Evolutionary conservation across 2,888 invertebrate genomes (phyloP).

Genomic region (Metopia argyrocephala): DNA sequence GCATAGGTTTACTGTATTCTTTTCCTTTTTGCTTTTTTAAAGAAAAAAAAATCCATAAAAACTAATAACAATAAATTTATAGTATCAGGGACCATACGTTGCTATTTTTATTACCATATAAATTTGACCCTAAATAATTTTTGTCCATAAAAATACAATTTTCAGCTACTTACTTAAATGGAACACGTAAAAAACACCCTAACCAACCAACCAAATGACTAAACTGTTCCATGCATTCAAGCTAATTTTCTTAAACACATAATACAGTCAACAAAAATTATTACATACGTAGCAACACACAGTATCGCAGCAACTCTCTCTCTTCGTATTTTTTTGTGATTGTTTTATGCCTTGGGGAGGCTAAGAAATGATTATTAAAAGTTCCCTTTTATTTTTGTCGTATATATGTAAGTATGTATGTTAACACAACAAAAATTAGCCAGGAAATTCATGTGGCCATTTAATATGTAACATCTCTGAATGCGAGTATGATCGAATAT

Average conservation of each 20-base stretch:
- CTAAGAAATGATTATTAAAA: conserved; percentile 58
- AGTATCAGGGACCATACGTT: conserved; percentile 51
- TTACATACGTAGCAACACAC: background rate
- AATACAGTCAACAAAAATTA: conserved; percentile 12
- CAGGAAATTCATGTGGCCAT: too few relatives aligned
- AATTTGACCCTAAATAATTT: conserved; percentile 76
- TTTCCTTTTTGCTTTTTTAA: conserved; percentile 3
- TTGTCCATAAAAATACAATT: conserved; percentile 77
- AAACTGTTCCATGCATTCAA: background rate
- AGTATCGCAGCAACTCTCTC: conserved; percentile 36
- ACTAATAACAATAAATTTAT: conserved; percentile 59
- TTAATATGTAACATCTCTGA: too few relatives aligned
- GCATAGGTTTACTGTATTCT: background rate
- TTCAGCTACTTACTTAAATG: conserved; percentile 72
- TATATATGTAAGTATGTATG: too few relatives aligned
- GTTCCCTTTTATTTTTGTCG: conserved; percentile 20
- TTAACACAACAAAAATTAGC: too few relatives aligned
- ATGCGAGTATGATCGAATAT: too few relatives aligned
- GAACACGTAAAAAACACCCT: conserved; percentile 58
- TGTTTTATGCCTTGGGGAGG: conserved; percentile 37
- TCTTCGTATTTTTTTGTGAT: conserved; percentile 33
- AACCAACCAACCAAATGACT: conserved; percentile 27
- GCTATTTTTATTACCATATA: conserved; percentile 74
- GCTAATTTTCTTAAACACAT: conserved; percentile 1
- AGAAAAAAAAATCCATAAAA: conserved; percentile 26